Conservation (phyloP, 2,113 vertebrate species). For the Pheucticus melanocephalus region DNA sequence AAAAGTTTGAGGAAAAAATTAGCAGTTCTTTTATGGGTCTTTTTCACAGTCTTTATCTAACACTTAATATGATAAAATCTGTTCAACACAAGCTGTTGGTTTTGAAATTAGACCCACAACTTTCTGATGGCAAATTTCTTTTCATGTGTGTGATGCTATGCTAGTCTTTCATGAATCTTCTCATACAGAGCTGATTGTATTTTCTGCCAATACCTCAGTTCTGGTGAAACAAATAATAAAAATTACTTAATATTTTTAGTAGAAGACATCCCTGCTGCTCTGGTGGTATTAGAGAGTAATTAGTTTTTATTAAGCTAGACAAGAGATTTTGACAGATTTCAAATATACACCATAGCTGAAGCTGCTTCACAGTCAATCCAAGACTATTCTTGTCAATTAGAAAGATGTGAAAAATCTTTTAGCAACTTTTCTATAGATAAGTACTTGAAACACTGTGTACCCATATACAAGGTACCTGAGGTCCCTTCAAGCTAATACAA, state of each 20-base stretch:
- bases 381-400: neutral
- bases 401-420: neutral
- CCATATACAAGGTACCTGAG: neutral
- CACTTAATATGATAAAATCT: neutral
- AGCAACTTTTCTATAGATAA: neutral
- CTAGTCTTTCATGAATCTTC: neutral
- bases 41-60: neutral
- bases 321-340: neutral
- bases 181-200: neutral
- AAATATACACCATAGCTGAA: neutral
- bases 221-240: neutral
- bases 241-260: neutral
- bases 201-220: neutral
- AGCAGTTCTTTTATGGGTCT: accelerated
- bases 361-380: neutral
- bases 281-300: neutral
- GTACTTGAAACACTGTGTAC: neutral
- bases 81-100: neutral
- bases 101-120: neutral
- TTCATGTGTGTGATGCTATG: neutral
- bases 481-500: neutral
- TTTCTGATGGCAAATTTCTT: neutral
- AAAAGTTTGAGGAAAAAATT: neutral
- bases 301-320: neutral
- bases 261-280: neutral